Evolutionary conservation across 2,888 invertebrate genomes (phyloP).

Genomic region (Maniola hyperantus): DNA sequence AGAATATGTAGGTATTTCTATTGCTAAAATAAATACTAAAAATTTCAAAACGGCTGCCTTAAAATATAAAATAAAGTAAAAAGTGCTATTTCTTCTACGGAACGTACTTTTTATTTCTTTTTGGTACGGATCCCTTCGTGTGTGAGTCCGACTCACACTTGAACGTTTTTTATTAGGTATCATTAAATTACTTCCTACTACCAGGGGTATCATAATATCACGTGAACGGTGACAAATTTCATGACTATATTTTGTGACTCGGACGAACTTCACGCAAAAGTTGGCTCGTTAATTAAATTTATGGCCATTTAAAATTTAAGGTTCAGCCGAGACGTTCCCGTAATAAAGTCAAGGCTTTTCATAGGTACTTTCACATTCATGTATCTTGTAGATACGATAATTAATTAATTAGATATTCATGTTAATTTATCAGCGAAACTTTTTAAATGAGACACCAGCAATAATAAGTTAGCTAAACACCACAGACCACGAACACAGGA

Average conservation of each 20-base stretch:
- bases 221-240: constrained; percentile 28
- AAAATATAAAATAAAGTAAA: too few species aligned
- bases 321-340: constrained; percentile 19
- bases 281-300: constrained; percentile 44
- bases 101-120: too few species aligned
- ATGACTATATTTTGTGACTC: constrained; percentile 21
- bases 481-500: too few species aligned
- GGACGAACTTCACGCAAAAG: constrained; percentile 31
- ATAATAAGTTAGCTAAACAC: too few species aligned
- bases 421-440: neutral
- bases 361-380: neutral
- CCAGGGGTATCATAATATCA: constrained; percentile 24
- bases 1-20: too few species aligned
- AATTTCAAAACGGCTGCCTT: too few species aligned
- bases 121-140: too few species aligned
- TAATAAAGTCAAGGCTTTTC: constrained; percentile 13
- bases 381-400: neutral
- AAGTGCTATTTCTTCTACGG: too few species aligned
- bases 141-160: too few species aligned
- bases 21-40: too few species aligned
- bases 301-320: constrained; percentile 43
- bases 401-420: too few species aligned
- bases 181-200: too few species aligned
- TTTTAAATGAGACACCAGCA: neutral
- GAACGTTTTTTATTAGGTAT: constrained; percentile 12